Base-by-base conservation (phyloP, 2,888 invertebrate genomes). In the Epinotia demarniana region DNA sequence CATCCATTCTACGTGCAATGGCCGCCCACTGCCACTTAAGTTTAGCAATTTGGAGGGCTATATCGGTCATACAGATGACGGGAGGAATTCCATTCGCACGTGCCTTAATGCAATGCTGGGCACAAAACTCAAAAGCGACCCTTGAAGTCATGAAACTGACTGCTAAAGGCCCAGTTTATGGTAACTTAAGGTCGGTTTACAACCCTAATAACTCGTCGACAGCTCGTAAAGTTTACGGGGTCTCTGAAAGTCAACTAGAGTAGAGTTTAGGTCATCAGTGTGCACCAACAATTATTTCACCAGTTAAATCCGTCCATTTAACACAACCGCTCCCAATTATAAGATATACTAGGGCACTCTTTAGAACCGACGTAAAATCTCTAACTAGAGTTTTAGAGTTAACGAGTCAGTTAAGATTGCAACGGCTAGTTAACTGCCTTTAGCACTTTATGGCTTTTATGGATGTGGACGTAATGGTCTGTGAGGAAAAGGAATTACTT, bases 131-230 rank as follows among this genome's bases (percentile, higher is more conserved):
- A 53, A 53, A 53, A 53, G n/a, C 1, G 53, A 8, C 53, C 61
- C 33, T 61, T 61, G 33, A 61, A 33, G 61, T 33, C 61, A 33
- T 23, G 61, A 61, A 61, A n/a, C 16, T 13, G 1, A 33, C 23
- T 27, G 16, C 13, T 61, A 61, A 61, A n/a, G 61, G 13, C 12
- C 43, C 39, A 18, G 62, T 62, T 62, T 43, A 62, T 62, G 43
- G 43, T 62, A 43, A 43, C 43, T 62, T 62, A 43, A 62, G 62
- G 43, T 12, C 18, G 61, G 33, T 62, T 62, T 62, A 62, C 43
- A 43, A 3, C 62, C 39, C 18, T 43, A 62, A 43, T 62, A 62
- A 62, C 62, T 62, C 39, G 18, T 12, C n/a, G 62, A 43, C 62
- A 43, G 62, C 8, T 62, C 62, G 62, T 62, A 43, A 61, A 62